Evolutionary conservation across 2,113 vertebrate genomes (phyloP).

Genomic region (Phrynosoma platyrhinos): DNA sequence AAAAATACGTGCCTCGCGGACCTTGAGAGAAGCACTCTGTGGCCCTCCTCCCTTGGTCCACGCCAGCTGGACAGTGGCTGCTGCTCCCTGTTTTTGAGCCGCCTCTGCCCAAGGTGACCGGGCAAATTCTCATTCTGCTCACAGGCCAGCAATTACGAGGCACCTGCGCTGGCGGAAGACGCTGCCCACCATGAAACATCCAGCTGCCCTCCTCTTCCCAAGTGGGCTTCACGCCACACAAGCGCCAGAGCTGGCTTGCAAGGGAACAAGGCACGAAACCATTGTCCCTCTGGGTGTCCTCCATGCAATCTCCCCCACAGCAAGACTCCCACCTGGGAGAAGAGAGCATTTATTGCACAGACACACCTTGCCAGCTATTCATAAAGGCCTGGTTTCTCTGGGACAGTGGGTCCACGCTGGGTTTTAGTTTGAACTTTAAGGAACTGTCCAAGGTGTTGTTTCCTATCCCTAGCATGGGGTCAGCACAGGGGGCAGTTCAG

Average conservation of each 20-base stretch:
- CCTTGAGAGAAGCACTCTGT: too few relatives aligned
- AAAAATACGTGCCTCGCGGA: too few relatives aligned
- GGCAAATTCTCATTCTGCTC: background rate
- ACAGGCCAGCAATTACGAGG: slow-evolving; percentile 1
- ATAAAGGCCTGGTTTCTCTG: too few relatives aligned
- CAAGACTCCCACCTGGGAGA: background rate
- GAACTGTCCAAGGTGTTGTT: too few relatives aligned
- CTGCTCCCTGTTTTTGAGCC: background rate
- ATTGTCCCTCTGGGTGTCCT: too few relatives aligned
- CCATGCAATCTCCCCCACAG: background rate
- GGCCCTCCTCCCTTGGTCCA: background rate
- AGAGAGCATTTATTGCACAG: background rate
- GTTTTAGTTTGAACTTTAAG: too few relatives aligned
- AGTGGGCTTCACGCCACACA: too few relatives aligned
- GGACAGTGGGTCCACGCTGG: too few relatives aligned
- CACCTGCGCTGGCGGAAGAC: rapidly evolving
- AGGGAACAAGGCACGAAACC: background rate
- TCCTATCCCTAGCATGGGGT: too few relatives aligned
- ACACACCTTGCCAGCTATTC: too few relatives aligned
- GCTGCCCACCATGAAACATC: rapidly evolving
- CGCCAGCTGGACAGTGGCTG: too few relatives aligned
- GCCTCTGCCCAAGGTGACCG: rapidly evolving
- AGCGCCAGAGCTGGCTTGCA: background rate
- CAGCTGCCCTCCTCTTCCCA: background rate
- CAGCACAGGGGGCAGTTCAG: too few relatives aligned